phyloP scores from a whole-genome alignment of 2,797 vertebrate genomes.

The Pipistrellus pygmaeus region DNA sequence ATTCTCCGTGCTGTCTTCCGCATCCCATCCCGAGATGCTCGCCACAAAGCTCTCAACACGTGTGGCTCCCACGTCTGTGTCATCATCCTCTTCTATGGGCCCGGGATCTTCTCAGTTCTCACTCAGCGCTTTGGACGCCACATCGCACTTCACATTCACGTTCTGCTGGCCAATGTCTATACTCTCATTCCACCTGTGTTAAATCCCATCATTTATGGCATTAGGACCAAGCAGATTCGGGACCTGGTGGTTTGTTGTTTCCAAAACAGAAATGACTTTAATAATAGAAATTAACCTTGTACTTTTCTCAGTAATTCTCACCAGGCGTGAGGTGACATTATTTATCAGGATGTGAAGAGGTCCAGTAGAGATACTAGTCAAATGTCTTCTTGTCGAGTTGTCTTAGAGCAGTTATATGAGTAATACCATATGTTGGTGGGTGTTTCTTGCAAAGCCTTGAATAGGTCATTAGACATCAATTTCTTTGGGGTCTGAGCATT shows the following conservation, averaged over 20 bases:
- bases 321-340: neutral
- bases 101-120: conserved; percentile 56
- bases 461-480: neutral
- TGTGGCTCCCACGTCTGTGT: conserved; percentile 50
- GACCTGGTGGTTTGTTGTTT: conserved; percentile 40
- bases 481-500: neutral
- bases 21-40: neutral
- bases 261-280: neutral
- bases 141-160: neutral
- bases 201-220: conserved; percentile 79
- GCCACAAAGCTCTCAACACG: conserved; percentile 5
- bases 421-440: neutral
- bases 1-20: conserved; percentile 74
- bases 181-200: conserved; percentile 71
- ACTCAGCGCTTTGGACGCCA: conserved; percentile 52
- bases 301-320: neutral
- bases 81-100: conserved; percentile 67
- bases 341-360: neutral
- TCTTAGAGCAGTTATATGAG: neutral
- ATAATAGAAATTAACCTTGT: neutral
- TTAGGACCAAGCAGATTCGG: conserved; percentile 74
- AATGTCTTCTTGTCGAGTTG: neutral
- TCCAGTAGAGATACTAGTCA: neutral
- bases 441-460: neutral
- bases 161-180: conserved; percentile 61